Evolutionary conservation across 1,140 invertebrate genomes (phyloP), one percentile per base, ranked within the genome.

Genomic region (Tetramorium simillimum): DNA sequence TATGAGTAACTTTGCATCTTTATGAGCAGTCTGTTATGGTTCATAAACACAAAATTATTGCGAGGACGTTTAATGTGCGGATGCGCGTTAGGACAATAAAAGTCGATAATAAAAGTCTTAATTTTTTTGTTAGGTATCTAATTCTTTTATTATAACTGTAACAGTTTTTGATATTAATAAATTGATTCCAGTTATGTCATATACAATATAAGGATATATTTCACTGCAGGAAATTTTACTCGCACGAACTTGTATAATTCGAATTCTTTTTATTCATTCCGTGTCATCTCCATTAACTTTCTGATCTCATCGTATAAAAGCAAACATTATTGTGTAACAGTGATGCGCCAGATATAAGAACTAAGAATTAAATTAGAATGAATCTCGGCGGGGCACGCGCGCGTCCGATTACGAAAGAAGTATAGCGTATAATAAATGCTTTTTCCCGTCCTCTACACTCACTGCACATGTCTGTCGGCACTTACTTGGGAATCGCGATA

Each of bases 381-480:
- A 70, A 56, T 28, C 3, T 70, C 24, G 21, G 16, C 24, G 37
- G 4, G 21, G 18, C 37, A 46, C 51, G 21, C 18, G 24, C 18
- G 18, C n/a, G 0, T 21, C 33, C 0, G 46, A 69, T 81, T 81
- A 80, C 62, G 77, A 82, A 72, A 82, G 51, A 82, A 82, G 37
- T 16, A 9, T 24, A 53, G 24, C 51, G n/a, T 80, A 24, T 56
- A 72, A 82, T 82, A 72, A 82, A 60, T 72, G 53, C 37, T 58
- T 72, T 73, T 60, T 69, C 76, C 21, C 18, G 18, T 69, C 18
- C 49, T 40, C 28, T 14, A 14, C n/a, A 24, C 56, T 51, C n/a
- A 18, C 14, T 28, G 21, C n/a, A 40, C 18, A 58, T 37, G 43
- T 72, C 37, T 58, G 51, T 82, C 37, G 18, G 18, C 33, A 10